Evolutionary conservation across 2,113 vertebrate species (phyloP).

Genomic region (Lipophrys pholis): DNA sequence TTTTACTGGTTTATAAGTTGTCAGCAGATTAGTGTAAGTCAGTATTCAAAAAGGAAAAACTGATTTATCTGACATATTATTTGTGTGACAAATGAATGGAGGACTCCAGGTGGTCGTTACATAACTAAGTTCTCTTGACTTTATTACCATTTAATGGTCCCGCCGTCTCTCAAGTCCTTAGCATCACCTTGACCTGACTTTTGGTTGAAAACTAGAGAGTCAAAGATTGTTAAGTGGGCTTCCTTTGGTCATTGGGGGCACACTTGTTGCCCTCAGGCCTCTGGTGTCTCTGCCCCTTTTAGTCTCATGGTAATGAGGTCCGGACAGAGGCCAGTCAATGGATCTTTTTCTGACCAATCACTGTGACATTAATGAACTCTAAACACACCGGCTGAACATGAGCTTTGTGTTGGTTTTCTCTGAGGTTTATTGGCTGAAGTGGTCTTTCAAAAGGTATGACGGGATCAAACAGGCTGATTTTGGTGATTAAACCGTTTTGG

Average conservation of each 20-base stretch:
- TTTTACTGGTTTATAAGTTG: too few species aligned
- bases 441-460: slow-evolving; percentile 22
- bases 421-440: slow-evolving; percentile 35
- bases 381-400: slow-evolving; percentile 67
- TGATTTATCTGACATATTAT: too few species aligned
- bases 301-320: slow-evolving; percentile 80
- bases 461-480: slow-evolving; percentile 51
- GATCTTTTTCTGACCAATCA: slow-evolving; percentile 80
- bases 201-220: slow-evolving; percentile 13
- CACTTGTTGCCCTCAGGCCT: slow-evolving; percentile 22
- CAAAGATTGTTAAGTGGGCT: slow-evolving; percentile 5
- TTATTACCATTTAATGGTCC: neutral
- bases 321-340: slow-evolving; percentile 68
- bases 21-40: too few species aligned
- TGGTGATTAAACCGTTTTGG: neutral
- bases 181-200: slow-evolving; percentile 2
- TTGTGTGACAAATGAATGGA: too few species aligned
- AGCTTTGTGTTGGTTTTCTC: slow-evolving; percentile 55
- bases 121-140: too few species aligned
- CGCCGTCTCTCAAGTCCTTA: neutral
- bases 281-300: slow-evolving; percentile 23
- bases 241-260: slow-evolving; percentile 22
- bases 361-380: slow-evolving; percentile 80
- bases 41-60: too few species aligned
- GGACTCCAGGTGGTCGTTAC: too few species aligned